phyloP scores from a whole-genome alignment of 2,797 vertebrate species.

The Denticeps clupeoides region DNA sequence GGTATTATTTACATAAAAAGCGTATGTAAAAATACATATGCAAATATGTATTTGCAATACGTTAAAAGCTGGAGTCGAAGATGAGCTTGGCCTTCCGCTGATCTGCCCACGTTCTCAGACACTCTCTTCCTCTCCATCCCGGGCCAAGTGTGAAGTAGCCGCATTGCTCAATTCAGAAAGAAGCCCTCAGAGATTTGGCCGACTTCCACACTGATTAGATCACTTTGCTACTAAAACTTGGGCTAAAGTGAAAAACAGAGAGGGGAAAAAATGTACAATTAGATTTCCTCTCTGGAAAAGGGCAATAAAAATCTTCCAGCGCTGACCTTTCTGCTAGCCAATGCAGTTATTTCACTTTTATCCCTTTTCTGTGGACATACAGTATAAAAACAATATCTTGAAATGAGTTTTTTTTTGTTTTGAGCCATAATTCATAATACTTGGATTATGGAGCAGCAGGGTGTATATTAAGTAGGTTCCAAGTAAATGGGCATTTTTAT shows the following conservation, averaged over 20 bases:
- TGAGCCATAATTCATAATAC: neutral
- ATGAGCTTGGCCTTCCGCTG: too few relatives aligned
- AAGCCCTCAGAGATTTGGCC: slow-evolving; percentile 5
- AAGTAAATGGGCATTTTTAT: too few relatives aligned
- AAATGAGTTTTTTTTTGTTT: neutral
- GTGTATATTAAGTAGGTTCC: too few relatives aligned
- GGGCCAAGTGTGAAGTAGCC: slow-evolving; percentile 31
- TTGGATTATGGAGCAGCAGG: too few relatives aligned
- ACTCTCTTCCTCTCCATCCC: slow-evolving; percentile 40
- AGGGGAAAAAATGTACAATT: slow-evolving; percentile 7
- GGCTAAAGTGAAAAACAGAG: slow-evolving; percentile 7
- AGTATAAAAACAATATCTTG: neutral
- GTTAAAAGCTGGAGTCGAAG: too few relatives aligned
- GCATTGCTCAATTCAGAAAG: slow-evolving; percentile 7
- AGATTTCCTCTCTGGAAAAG: slow-evolving; percentile 5
- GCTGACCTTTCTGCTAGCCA: neutral
- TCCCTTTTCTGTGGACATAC: neutral
- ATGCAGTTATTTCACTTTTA: neutral
- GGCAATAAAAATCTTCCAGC: neutral
- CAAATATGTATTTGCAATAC: too few relatives aligned
- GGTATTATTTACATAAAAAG: too few relatives aligned
- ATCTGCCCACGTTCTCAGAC: too few relatives aligned
- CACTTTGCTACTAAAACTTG: slow-evolving; percentile 12
- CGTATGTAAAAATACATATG: too few relatives aligned
- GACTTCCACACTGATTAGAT: slow-evolving; percentile 18